Percentiles rank a stretch among this genome's conserved stretches.
phyloP scores from a whole-genome alignment of 2,888 invertebrate genomes.

The Omphaloscelis lunosa region DNA sequence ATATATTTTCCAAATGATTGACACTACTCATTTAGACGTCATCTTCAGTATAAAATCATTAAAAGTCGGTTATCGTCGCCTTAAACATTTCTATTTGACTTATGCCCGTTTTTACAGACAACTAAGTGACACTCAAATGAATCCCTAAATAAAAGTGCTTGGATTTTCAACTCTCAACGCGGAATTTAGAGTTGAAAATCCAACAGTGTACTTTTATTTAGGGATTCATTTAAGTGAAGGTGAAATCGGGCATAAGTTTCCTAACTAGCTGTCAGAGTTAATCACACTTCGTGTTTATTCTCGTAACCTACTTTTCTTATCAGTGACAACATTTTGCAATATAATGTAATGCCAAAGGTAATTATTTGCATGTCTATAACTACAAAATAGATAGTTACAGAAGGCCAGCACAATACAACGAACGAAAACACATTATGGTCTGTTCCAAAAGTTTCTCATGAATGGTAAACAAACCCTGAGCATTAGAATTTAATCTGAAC shows the following conservation, averaged over 20 bases:
- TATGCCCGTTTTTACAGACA: too few relatives aligned
- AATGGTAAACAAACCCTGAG: neutral
- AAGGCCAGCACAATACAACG: neutral
- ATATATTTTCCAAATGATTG: too few relatives aligned
- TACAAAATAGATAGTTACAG: neutral
- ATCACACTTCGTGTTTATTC: conserved; percentile 8
- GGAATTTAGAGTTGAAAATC: too few relatives aligned
- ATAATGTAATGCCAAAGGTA: conserved; percentile 9
- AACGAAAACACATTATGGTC: neutral
- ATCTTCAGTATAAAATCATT: too few relatives aligned
- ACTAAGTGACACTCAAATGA: too few relatives aligned
- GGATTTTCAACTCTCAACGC: too few relatives aligned
- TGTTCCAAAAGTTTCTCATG: neutral
- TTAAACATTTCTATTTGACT: neutral
- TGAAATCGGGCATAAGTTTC: neutral
- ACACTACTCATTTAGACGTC: too few relatives aligned
- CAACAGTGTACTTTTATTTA: too few relatives aligned
- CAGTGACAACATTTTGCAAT: neutral
- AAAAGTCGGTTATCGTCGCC: too few relatives aligned
- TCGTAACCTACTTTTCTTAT: conserved; percentile 40
- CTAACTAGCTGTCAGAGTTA: conserved; percentile 16
- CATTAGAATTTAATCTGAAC: too few relatives aligned
- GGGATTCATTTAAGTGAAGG: too few relatives aligned
- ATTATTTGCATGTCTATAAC: conserved; percentile 24
- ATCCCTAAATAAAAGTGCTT: too few relatives aligned